phyloP scores from a whole-genome alignment of 1,140 invertebrate species.

The Callitettix versicolor region DNA sequence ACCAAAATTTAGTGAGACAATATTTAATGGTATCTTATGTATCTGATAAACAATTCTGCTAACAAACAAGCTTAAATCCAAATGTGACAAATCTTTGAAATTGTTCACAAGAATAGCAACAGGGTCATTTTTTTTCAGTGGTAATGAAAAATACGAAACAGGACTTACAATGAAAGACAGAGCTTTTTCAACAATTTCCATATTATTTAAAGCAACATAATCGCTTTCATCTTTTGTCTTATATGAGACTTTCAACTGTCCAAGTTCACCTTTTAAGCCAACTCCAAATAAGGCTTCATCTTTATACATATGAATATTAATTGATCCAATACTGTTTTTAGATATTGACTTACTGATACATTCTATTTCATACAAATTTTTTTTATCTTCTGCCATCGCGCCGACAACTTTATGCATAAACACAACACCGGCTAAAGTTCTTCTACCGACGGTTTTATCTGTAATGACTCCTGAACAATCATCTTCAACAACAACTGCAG shows the following conservation, averaged over 20 bases:
- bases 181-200: not conserved
- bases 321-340: constrained; percentile 17
- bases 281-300: not conserved
- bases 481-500: constrained; percentile 33
- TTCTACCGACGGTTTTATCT: constrained; percentile 34
- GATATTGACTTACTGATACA: constrained; percentile 26
- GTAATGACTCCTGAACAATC: constrained; percentile 35
- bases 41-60: not conserved
- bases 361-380: constrained; percentile 37
- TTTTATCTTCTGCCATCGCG: constrained; percentile 48
- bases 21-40: not conserved
- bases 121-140: not conserved
- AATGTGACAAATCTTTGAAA: not conserved
- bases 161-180: not conserved
- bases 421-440: constrained; percentile 48
- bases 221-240: not conserved
- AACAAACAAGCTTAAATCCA: not conserved
- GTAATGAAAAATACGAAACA: not conserved
- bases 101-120: constrained; percentile 5
- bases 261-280: not conserved
- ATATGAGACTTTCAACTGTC: not conserved
- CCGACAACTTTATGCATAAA: constrained; percentile 56
- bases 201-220: not conserved
- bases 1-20: not conserved
- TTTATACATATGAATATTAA: not conserved